These are phyloP conservation scores for Coenonympha arcania DNA, from an alignment of 2,888 invertebrate genomes.

Conservation along the genomic window DNA sequence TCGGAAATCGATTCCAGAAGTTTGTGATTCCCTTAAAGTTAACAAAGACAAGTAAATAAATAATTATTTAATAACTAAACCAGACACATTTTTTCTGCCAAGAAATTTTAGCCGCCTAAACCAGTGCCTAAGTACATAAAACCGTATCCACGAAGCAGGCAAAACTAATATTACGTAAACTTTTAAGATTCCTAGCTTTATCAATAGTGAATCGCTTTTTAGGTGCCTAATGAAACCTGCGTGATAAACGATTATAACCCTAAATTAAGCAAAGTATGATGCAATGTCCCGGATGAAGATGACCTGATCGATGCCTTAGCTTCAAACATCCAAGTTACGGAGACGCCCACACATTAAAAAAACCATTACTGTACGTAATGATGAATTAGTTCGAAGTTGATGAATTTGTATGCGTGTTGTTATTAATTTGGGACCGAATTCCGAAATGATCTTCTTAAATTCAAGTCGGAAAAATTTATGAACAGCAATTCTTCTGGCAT, in stretches of 20 bases:
- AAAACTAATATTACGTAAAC: no score
- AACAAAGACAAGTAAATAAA: no score
- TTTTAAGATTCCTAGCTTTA: neutral
- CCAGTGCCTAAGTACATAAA: no score
- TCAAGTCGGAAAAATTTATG: neutral
- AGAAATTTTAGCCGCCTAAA: no score
- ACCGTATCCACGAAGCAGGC: no score
- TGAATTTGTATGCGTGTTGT: constrained; percentile 18
- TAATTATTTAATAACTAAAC: no score
- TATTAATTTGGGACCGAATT: constrained; percentile 12
- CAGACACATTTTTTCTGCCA: no score
- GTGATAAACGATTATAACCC: constrained; percentile 6
- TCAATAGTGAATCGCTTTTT: constrained; percentile 2
- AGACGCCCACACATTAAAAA: constrained; percentile 38
- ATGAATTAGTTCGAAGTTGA: constrained; percentile 18
- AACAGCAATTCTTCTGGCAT: neutral
- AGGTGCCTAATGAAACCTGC: constrained; percentile 2
- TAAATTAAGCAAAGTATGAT: constrained; percentile 28
- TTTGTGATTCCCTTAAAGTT: no score
- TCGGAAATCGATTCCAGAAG: no score
- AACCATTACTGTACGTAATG: constrained; percentile 28
- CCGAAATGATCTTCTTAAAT: neutral
- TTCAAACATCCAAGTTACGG: constrained; percentile 27
- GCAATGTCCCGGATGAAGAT: constrained; percentile 30
- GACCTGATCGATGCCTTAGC: constrained; percentile 33